Evolutionary conservation across 2,113 vertebrate genomes (phyloP).

Genomic region (Eira barbara): DNA sequence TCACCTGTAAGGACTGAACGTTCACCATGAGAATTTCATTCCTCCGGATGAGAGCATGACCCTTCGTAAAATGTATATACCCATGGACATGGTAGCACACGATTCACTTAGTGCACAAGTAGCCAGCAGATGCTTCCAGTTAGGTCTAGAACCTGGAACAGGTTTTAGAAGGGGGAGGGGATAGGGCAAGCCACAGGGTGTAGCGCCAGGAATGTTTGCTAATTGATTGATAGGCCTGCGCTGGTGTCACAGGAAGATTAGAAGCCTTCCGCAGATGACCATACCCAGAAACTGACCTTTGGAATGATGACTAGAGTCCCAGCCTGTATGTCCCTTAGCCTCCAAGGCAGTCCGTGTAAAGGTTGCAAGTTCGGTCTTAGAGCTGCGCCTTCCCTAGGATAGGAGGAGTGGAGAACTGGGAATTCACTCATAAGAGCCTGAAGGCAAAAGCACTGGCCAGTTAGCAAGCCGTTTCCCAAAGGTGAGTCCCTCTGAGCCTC

Average conservation of each 20-base stretch:
- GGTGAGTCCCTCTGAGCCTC: not conserved
- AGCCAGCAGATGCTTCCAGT: not conserved
- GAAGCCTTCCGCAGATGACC: not conserved
- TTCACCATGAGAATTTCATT: not conserved
- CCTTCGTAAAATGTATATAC: not conserved
- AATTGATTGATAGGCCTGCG: not conserved
- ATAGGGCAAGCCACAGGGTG: not conserved
- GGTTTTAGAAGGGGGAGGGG: not conserved
- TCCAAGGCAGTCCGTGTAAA: not conserved
- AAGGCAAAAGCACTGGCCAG: not conserved
- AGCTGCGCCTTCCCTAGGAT: not conserved
- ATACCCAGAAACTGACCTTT: slow-evolving; percentile 49
- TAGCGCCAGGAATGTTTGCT: not conserved
- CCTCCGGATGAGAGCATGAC: not conserved
- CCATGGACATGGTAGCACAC: too few relatives aligned
- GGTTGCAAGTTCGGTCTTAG: not conserved
- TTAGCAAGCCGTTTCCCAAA: not conserved
- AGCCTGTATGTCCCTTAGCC: not conserved
- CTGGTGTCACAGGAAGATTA: not conserved
- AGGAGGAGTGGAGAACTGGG: not conserved
- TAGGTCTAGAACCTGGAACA: not conserved
- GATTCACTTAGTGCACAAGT: not conserved
- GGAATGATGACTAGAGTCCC: not conserved
- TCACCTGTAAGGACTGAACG: not conserved
- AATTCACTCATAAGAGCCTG: not conserved